Conservation (phyloP, 1,140 invertebrate species). For the Hylaeus anthracinus region DNA sequence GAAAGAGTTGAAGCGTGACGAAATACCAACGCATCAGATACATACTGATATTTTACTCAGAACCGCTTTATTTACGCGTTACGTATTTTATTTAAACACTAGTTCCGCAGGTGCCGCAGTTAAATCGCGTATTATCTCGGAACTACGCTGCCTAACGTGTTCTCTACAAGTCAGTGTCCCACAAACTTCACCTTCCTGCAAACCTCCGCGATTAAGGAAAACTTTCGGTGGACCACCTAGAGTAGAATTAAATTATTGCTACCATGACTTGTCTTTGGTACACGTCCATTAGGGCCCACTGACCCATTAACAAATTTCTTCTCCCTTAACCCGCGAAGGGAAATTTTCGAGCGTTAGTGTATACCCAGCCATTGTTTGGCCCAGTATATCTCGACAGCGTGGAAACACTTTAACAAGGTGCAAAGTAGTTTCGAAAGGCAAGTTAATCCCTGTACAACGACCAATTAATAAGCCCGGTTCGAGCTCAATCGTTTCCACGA, state of each 20-base stretch:
- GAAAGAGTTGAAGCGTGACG: neutral
- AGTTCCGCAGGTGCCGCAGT: no score
- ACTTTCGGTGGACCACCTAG: no score
- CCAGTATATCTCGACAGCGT: neutral
- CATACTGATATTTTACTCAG: constrained; percentile 17
- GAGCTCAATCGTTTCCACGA: neutral
- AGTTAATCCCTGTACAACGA: neutral
- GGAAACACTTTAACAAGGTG: neutral
- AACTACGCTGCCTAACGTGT: no score
- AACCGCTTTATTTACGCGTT: neutral
- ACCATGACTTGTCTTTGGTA: no score
- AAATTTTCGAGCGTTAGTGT: neutral
- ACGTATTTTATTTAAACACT: neutral
- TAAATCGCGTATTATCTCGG: neutral
- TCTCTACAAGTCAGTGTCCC: neutral
- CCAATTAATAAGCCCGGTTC: constrained; percentile 3
- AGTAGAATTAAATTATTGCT: no score
- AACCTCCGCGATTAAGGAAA: no score
- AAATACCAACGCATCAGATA: constrained; percentile 9
- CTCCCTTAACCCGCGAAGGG: no score
- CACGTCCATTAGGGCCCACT: no score
- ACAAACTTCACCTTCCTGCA: neutral
- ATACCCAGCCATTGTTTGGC: neutral
- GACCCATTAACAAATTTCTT: neutral
- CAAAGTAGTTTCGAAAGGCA: neutral